phyloP scores from a whole-genome alignment of 2,797 vertebrate species.

The Amphiprion clarkii region DNA sequence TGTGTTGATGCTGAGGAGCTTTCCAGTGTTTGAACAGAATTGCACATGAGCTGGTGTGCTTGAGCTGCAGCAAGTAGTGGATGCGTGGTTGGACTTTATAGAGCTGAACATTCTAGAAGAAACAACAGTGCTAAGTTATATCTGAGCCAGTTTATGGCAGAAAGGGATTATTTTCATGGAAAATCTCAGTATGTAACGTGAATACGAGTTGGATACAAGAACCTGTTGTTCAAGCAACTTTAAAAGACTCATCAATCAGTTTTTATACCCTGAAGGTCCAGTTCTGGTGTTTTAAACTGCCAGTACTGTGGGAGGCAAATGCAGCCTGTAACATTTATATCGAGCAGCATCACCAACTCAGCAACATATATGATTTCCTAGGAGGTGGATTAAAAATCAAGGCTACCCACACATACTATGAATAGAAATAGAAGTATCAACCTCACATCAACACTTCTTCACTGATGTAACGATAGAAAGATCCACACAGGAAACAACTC shows the following conservation, averaged over 20 bases:
- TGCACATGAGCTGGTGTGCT: no score
- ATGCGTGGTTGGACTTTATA: no score
- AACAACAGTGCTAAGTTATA: no score
- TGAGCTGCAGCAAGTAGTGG: no score
- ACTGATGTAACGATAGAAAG: neutral
- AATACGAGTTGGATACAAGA: no score
- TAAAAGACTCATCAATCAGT: constrained; percentile 45
- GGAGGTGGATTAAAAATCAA: constrained; percentile 18
- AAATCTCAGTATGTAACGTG: no score
- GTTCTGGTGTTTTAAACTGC: constrained; percentile 24
- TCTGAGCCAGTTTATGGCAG: no score
- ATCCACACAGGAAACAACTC: neutral
- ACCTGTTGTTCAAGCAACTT: neutral
- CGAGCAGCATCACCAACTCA: constrained; percentile 20
- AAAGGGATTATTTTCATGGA: no score
- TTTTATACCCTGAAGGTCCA: constrained; percentile 42
- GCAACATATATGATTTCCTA: constrained; percentile 13
- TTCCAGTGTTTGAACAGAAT: no score
- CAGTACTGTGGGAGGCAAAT: constrained; percentile 49
- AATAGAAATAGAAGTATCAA: neutral
- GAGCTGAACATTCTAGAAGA: no score
- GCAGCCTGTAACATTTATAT: constrained; percentile 35
- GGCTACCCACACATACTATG: neutral
- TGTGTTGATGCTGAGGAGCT: no score
- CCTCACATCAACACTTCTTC: neutral